Evolutionary conservation across 2,888 invertebrate species (phyloP).

Genomic region (Bombyx huttoni): DNA sequence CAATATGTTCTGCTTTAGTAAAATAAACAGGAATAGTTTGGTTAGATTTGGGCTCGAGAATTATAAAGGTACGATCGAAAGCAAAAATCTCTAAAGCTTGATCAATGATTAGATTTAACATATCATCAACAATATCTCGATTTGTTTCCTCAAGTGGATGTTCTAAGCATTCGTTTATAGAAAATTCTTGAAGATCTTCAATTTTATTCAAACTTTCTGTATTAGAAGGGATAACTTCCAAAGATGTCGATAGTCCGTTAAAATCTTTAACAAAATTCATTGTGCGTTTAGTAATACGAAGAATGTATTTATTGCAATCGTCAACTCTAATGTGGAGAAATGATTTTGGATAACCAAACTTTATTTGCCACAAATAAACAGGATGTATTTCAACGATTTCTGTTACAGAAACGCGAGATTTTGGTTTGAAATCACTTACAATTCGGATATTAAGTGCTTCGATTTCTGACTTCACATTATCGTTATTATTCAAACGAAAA

Average conservation of each 20-base stretch:
- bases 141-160: conserved; percentile 12
- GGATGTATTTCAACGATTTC: conserved; percentile 33
- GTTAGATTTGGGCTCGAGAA: conserved; percentile 23
- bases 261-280: conserved; percentile 18
- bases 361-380: conserved; percentile 43
- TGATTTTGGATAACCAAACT: conserved; percentile 26
- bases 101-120: conserved; percentile 29
- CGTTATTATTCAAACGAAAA: conserved; percentile 35
- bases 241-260: conserved; percentile 14
- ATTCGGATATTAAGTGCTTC: conserved; percentile 39
- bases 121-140: conserved; percentile 15
- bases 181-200: conserved; percentile 8
- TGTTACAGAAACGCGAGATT: conserved; percentile 20
- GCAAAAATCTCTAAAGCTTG: conserved; percentile 35
- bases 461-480: conserved; percentile 12
- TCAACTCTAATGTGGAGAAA: conserved; percentile 21
- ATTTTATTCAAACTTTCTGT: conserved; percentile 23
- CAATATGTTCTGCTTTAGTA: conserved; percentile 35
- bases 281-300: conserved; percentile 31
- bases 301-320: conserved; percentile 26
- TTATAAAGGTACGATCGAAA: conserved; percentile 31
- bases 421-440: conserved; percentile 16
- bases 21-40: conserved; percentile 29
- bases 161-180: conserved; percentile 5
- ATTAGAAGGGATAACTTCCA: conserved; percentile 16